These are phyloP conservation scores for Vicugna pacos DNA, from an alignment of 2,113 vertebrate species.

Conservation along the genomic window DNA sequence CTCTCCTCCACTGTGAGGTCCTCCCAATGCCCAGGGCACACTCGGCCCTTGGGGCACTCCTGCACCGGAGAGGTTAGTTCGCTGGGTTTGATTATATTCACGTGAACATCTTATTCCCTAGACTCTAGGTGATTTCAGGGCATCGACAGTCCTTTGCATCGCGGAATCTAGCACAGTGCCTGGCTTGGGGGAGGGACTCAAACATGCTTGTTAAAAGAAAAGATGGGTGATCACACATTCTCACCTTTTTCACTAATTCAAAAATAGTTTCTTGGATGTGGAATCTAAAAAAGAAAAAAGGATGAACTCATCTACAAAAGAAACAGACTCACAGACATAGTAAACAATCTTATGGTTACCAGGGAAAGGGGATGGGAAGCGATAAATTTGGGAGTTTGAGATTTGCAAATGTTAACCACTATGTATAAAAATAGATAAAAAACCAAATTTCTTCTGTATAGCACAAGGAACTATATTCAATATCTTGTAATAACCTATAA, in stretches of 20 bases:
- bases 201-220: not conserved
- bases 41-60: rapidly evolving
- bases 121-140: not conserved
- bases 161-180: not conserved
- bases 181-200: not conserved
- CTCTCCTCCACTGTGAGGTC: not conserved
- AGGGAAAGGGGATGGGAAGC: too few species aligned
- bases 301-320: too few species aligned
- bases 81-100: not conserved
- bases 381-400: too few species aligned
- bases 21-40: not conserved
- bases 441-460: too few species aligned
- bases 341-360: too few species aligned
- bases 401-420: too few species aligned
- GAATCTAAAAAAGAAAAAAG: too few species aligned
- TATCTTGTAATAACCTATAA: too few species aligned
- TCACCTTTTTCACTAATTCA: not conserved
- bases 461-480: too few species aligned
- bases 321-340: too few species aligned
- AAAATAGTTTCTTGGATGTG: not conserved
- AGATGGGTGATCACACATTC: not conserved
- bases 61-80: not conserved
- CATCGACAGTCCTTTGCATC: not conserved
- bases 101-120: not conserved
- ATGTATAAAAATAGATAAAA: too few species aligned